phyloP scores from a whole-genome alignment of 2,888 invertebrate genomes.

The Onchidella celtica region DNA sequence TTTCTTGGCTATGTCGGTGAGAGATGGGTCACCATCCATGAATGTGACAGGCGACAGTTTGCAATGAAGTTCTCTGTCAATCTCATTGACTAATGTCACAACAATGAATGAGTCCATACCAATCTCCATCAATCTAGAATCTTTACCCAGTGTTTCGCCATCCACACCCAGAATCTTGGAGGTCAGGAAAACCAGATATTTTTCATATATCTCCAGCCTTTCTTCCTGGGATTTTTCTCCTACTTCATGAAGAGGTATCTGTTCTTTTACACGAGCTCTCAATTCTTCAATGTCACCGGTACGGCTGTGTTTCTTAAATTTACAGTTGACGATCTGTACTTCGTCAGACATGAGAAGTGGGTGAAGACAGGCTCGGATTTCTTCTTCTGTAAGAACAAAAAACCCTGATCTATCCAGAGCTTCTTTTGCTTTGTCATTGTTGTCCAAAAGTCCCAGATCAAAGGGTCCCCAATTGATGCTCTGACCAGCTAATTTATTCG shows the following conservation, averaged over 20 bases:
- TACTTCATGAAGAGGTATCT: too few species aligned
- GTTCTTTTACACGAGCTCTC: too few species aligned
- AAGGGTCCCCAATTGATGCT: constrained; percentile 71
- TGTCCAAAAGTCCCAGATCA: constrained; percentile 60
- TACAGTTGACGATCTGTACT: constrained; percentile 54
- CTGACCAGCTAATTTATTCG: constrained; percentile 59
- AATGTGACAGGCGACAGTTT: too few species aligned
- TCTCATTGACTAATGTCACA: constrained; percentile 58
- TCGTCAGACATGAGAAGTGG: too few species aligned
- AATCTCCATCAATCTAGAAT: constrained; percentile 53
- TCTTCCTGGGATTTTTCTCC: constrained; percentile 45
- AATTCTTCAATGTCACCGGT: too few species aligned
- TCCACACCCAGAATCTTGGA: too few species aligned
- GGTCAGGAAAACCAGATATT: too few species aligned
- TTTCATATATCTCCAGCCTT: constrained; percentile 47
- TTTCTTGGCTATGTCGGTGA: too few species aligned
- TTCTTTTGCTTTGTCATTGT: constrained; percentile 18
- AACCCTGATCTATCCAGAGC: constrained; percentile 50
- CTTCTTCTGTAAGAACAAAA: constrained; percentile 44
- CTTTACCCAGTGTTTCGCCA: constrained; percentile 41
- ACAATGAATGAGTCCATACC: constrained; percentile 66
- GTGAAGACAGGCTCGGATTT: constrained; percentile 53
- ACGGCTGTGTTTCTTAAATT: constrained; percentile 57
- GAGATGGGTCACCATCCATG: too few species aligned
- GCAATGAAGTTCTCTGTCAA: too few species aligned